These are phyloP conservation scores for Hippocampus mohnikei DNA, from an alignment of 2,113 vertebrate genomes.

Conservation along the genomic window DNA sequence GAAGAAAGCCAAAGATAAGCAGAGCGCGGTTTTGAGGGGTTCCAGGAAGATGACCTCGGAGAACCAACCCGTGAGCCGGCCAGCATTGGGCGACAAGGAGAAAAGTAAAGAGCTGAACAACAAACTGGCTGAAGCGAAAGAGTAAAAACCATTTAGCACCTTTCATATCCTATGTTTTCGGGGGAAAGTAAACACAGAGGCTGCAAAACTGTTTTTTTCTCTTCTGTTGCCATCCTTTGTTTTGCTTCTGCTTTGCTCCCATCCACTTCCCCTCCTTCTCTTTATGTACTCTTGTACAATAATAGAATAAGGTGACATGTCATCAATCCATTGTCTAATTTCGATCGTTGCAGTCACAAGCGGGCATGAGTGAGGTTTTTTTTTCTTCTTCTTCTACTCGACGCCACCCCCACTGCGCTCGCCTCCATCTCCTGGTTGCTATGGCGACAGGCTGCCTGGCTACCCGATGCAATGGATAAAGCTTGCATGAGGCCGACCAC, in stretches of 20 bases:
- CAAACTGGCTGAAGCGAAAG: conserved; percentile 99
- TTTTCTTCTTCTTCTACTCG: conserved; percentile 31
- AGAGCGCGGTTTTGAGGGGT: conserved; percentile 74
- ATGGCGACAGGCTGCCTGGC: conserved; percentile 66
- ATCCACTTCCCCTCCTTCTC: conserved; percentile 11
- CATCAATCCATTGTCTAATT: conserved; percentile 37
- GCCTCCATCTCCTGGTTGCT: conserved; percentile 65
- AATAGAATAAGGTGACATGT: conserved; percentile 41
- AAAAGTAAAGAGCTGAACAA: conserved; percentile 99
- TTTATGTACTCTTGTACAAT: conserved; percentile 28
- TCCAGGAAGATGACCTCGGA: conserved; percentile 84
- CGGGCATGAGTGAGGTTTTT: conserved; percentile 55
- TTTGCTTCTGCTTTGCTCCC: conserved; percentile 16
- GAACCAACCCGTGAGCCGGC: conserved; percentile 72
- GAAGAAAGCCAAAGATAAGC: conserved; percentile 97
- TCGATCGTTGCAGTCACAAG: conserved; percentile 44
- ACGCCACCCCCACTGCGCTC: conserved; percentile 51
- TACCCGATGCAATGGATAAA: conserved; percentile 50
- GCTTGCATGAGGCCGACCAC: conserved; percentile 61
- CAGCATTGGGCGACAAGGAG: conserved; percentile 84
- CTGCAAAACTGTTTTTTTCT: conserved; percentile 83
- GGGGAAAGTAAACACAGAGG: conserved; percentile 73
- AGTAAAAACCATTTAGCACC: conserved; percentile 90
- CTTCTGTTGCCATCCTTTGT: conserved; percentile 18
- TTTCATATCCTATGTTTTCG: conserved; percentile 61